These are phyloP conservation scores for Polyommatus iphigenia DNA, from an alignment of 2,888 invertebrate genomes.

Conservation along the genomic window DNA sequence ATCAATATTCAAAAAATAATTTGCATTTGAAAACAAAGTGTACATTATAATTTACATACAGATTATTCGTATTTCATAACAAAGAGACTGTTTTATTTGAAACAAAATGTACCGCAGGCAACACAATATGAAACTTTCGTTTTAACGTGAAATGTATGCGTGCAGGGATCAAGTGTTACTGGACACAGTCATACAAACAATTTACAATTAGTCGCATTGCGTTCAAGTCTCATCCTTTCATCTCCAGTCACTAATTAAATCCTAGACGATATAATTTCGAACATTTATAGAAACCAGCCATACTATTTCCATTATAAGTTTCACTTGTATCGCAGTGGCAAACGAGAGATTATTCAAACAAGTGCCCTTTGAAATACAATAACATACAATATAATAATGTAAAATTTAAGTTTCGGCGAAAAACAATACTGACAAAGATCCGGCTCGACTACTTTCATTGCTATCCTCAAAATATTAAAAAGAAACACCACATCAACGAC, in stretches of 20 bases:
- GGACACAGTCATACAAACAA: not conserved
- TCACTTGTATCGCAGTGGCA: not conserved
- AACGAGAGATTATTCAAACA: not conserved
- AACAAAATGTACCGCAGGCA: not conserved
- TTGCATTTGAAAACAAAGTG: slow-evolving; percentile 12
- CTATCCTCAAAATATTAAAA: not conserved
- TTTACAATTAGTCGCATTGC: not conserved
- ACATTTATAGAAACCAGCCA: not conserved
- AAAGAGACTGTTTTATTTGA: not conserved
- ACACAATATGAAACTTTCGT: not conserved
- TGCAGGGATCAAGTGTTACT: not conserved
- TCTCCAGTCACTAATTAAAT: slow-evolving; percentile 2
- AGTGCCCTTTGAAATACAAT: not conserved
- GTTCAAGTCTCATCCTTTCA: not conserved
- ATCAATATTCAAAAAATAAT: slow-evolving; percentile 3
- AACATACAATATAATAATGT: not conserved
- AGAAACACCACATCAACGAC: no score
- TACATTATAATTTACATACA: slow-evolving; percentile 7
- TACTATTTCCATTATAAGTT: not conserved
- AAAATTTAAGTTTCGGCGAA: not conserved
- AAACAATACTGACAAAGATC: not conserved
- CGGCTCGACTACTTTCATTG: not conserved
- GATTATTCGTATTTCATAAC: slow-evolving; percentile 15
- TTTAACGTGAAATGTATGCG: not conserved
- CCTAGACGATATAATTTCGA: not conserved